These are phyloP conservation scores for Philopedon plagiatum DNA, from an alignment of 2,888 invertebrate genomes.

Conservation along the genomic window DNA sequence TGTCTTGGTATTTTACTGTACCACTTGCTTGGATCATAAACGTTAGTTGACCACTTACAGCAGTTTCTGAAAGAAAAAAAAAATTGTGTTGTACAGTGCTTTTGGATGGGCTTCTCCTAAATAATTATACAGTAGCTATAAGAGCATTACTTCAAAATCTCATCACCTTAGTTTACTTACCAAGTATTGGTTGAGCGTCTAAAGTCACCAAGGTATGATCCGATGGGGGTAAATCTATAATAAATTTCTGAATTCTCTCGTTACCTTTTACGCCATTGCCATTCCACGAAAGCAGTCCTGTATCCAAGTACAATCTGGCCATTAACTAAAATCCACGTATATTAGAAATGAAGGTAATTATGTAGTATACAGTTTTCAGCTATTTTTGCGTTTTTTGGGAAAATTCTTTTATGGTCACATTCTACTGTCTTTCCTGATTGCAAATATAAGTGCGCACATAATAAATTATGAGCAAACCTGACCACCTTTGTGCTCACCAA, in stretches of 20 bases:
- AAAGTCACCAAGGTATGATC: slow-evolving; percentile 83
- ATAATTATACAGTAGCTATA: no score
- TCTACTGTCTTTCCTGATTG: no score
- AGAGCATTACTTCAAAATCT: no score
- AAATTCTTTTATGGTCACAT: no score
- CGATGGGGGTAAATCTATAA: slow-evolving; percentile 85
- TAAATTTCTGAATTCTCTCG: slow-evolving; percentile 88
- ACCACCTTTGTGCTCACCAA: no score
- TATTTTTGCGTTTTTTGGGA: no score
- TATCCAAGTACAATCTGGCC: slow-evolving; percentile 86
- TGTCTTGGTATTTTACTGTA: slow-evolving; percentile 80
- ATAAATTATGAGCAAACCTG: no score
- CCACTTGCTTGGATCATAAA: slow-evolving; percentile 89
- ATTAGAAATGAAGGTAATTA: background rate
- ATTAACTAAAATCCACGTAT: slow-evolving; percentile 72
- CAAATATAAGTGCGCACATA: no score
- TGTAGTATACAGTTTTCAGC: no score
- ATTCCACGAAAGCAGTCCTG: slow-evolving; percentile 92
- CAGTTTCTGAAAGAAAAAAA: slow-evolving; percentile 72
- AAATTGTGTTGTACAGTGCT: no score
- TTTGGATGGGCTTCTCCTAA: no score
- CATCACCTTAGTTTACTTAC: slow-evolving; percentile 64
- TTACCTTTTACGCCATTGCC: slow-evolving; percentile 88
- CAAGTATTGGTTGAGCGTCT: slow-evolving; percentile 88
- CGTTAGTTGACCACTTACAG: slow-evolving; percentile 83